Evolutionary conservation across 1,140 invertebrate genomes (phyloP).

Genomic region (Listronotus oregonensis): DNA sequence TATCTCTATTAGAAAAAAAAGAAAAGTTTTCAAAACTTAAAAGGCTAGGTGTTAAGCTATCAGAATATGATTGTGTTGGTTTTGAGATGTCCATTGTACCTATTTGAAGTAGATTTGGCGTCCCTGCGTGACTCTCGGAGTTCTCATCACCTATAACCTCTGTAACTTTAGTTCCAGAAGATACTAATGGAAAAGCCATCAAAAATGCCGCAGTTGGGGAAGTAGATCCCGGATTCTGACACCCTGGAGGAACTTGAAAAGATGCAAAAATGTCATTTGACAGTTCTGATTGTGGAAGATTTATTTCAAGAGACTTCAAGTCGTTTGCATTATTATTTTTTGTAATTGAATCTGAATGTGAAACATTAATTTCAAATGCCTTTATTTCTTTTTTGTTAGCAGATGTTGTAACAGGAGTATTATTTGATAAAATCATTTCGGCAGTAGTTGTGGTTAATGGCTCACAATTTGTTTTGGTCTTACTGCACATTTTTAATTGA

Average conservation of each 20-base stretch:
- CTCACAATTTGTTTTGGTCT: too few relatives aligned
- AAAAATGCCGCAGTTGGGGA: constrained; percentile 79
- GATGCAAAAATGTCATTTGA: constrained; percentile 76
- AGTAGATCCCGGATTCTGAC: constrained; percentile 69
- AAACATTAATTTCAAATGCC: background rate
- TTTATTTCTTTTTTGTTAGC: background rate
- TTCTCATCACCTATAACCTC: constrained; percentile 64
- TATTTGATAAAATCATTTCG: background rate
- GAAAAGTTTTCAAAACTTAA: constrained; percentile 53
- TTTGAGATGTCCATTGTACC: constrained; percentile 64
- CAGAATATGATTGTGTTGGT: constrained; percentile 47
- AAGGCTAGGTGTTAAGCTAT: constrained; percentile 48
- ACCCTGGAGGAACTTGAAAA: constrained; percentile 65
- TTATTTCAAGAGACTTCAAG: constrained; percentile 42
- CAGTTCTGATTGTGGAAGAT: constrained; percentile 65
- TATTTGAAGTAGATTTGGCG: constrained; percentile 67
- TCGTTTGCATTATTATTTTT: constrained; percentile 22
- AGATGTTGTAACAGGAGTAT: background rate
- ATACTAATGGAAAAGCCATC: constrained; percentile 75
- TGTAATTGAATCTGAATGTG: background rate
- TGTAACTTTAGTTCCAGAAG: constrained; percentile 61
- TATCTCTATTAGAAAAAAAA: constrained; percentile 49
- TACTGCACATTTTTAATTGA: too few relatives aligned
- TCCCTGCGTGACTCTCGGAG: constrained; percentile 60
- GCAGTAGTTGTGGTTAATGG: background rate